Evolutionary conservation across 2,797 vertebrate species (phyloP), one percentile per base, ranked within the genome.

Genomic region (Sardinella longiceps): DNA sequence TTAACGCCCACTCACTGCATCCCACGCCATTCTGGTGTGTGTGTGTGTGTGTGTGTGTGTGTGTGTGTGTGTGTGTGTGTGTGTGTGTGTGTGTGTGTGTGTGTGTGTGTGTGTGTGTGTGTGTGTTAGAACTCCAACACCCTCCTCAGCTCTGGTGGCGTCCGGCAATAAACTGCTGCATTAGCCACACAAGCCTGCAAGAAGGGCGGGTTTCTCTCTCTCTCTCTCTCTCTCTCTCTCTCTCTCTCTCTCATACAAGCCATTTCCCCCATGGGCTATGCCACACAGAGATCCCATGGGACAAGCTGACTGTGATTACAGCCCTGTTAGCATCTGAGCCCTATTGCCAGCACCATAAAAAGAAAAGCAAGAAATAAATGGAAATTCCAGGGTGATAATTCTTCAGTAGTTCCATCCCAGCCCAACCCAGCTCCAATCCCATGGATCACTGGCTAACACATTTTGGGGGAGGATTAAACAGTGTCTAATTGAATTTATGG

Each of bases 111-210:
- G 46, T 46, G n/a, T 43, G 43, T 43, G 43, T 43, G 46, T 48
- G 46, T 90, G 93, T 95, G 95, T 95, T 91, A 93, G 95, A 95
- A 94, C 25, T 74, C 66, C 23, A 15, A 12, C 14, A 15, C 33
- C 95, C 96, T 95, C 95, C 95, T 95, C 95, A 95, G 95, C 95
- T 95, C 94, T 94, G 94, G 94, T 93, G 90, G 89, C 92, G 92
- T 94, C 94, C 93, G 93, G 94, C 93, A 95, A 96, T 96, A 96
- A 97, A 96, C 96, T 96, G 95, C 92, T 84, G 94, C 93, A 95
- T 95, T 94, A 97, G 94, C 95, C 95, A 87, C 80, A 50, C 81
- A 70, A 89, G 94, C 94, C 94, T 94, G 90, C 66, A 88, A 87
- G 86, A 92, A 91, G 80, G 80, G 66, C 37, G 6, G 51, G 28